Evolutionary conservation across 2,113 vertebrate species (phyloP).

Genomic region (Rhodinocichla rosea): DNA sequence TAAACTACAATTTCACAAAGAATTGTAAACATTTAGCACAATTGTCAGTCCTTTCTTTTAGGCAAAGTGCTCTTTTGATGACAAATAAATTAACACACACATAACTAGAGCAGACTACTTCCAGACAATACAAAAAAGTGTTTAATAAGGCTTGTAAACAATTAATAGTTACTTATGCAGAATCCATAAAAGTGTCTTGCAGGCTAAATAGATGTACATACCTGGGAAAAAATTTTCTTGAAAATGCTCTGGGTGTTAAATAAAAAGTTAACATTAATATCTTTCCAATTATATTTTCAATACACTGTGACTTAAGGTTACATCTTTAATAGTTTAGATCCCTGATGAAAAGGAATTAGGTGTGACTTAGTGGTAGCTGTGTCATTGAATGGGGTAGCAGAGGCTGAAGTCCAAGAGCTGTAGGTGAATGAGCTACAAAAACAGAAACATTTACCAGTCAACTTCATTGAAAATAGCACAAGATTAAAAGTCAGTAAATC

Average conservation of each 20-base stretch:
- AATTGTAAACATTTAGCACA: slow-evolving; percentile 85
- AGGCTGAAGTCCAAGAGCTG: slow-evolving; percentile 87
- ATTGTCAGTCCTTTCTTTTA: slow-evolving; percentile 80
- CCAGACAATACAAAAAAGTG: slow-evolving; percentile 78
- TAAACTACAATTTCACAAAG: slow-evolving; percentile 80
- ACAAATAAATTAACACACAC: slow-evolving; percentile 86
- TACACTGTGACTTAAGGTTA: slow-evolving; percentile 68
- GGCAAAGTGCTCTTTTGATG: slow-evolving; percentile 84
- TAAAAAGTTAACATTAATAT: slow-evolving; percentile 74
- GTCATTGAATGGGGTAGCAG: slow-evolving; percentile 88
- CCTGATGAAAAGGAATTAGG: slow-evolving; percentile 78
- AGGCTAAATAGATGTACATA: slow-evolving; percentile 76
- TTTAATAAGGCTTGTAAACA: slow-evolving; percentile 78
- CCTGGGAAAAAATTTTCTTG: slow-evolving; percentile 64
- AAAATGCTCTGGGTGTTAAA: slow-evolving; percentile 73
- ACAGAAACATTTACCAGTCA: slow-evolving; percentile 70
- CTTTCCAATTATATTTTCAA: slow-evolving; percentile 67
- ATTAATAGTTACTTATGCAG: slow-evolving; percentile 70
- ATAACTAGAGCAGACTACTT: slow-evolving; percentile 76
- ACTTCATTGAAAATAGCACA: neutral
- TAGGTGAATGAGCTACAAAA: slow-evolving; percentile 86
- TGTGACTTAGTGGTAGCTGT: slow-evolving; percentile 88
- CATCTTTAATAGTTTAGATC: slow-evolving; percentile 70
- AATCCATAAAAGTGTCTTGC: slow-evolving; percentile 80
- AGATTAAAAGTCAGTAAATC: neutral